phyloP scores from a whole-genome alignment of 2,797 vertebrate genomes.

The Cercopithecus neglectus region DNA sequence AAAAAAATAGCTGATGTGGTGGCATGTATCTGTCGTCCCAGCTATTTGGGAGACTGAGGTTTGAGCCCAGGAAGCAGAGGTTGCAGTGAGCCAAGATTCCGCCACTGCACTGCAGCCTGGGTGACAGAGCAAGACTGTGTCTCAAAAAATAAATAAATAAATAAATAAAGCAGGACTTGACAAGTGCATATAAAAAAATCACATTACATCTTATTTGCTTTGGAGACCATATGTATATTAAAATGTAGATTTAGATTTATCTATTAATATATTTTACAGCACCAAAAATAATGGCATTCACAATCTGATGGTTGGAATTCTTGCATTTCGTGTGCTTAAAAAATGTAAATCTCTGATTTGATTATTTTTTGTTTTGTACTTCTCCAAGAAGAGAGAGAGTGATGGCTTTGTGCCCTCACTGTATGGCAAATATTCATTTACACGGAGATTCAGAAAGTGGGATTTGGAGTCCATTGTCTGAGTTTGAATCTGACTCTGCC shows the following conservation, averaged over 20 bases:
- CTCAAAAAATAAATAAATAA: background rate
- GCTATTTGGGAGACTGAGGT: too few relatives aligned
- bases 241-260: background rate
- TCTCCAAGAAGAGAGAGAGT: background rate
- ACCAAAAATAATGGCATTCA: background rate
- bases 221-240: background rate
- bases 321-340: background rate
- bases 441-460: background rate
- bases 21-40: too few relatives aligned
- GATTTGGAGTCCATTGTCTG: background rate
- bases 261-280: background rate
- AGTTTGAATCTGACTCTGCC: background rate
- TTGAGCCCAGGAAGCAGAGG: too few relatives aligned
- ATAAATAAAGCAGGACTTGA: background rate
- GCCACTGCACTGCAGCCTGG: too few relatives aligned
- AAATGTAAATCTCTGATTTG: background rate
- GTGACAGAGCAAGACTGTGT: background rate
- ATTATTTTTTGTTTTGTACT: background rate
- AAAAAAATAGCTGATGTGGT: too few relatives aligned
- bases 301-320: background rate
- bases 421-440: background rate
- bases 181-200: slow-evolving; percentile 15
- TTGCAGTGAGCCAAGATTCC: too few relatives aligned
- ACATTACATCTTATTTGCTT: background rate
- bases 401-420: background rate